Evolutionary conservation across 2,888 invertebrate species (phyloP), one percentile per base, ranked within the genome.

Genomic region (Deilephila porcellus): DNA sequence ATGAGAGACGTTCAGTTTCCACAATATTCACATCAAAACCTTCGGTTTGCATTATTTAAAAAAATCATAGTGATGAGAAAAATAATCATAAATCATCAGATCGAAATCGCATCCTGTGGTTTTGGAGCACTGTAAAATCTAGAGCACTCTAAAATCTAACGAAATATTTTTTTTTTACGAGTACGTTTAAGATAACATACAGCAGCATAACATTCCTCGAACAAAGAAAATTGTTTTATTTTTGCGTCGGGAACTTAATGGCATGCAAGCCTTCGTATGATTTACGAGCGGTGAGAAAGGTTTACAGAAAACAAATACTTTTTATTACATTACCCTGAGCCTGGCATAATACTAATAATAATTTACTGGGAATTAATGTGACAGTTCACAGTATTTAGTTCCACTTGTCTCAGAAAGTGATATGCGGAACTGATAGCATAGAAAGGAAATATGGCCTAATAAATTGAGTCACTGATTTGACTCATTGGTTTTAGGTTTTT

Each of bases 351-450:
- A 67, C 25, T 67, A 67, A 52, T 37, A 20, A 52, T 25, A 52
- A 25, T 67, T 67, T 25, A 8, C 11, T 4, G 5, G 17, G 45
- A 29, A 52, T 14, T 0, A 67, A 67, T 52, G 45, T 4, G 14
- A 5, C 17, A 17, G 19, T 56, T 20, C 20, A 52, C 3, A 45
- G 14, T 7, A 64, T 1, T 11, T 20, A 11, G 64, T 52, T 67
- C 52, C 67, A 52, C 6, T 67, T 67, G 52, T 67, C 29, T 25
- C 3, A 67, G 20, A 62, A 34, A 19, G 34, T 8, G 63, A 67
- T 67, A 67, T 67, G n/a, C 56, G 56, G 56, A 56, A 17, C 67
- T 67, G 67, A 67, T 67, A 67, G 45, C 52, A 52, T 5, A 45
- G 52, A 67, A 67, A 25, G 25, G 52, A 17, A 45, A 67, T 17